These are phyloP conservation scores for Trichosurus vulpecula DNA, from an alignment of 2,797 vertebrate genomes.

Conservation along the genomic window DNA sequence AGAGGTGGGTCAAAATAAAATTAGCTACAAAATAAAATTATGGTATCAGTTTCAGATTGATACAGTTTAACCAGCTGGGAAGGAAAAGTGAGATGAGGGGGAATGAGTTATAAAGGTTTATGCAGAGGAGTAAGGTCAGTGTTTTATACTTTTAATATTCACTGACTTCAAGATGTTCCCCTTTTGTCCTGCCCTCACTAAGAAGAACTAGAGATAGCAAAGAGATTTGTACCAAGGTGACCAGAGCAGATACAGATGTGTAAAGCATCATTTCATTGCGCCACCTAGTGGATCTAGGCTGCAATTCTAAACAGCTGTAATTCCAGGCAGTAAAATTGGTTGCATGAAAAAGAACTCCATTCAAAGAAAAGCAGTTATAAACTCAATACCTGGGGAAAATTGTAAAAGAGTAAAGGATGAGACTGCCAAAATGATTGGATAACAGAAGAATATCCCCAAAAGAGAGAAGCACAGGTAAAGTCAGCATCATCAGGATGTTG, in stretches of 20 bases:
- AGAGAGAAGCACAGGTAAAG: constrained; percentile 8
- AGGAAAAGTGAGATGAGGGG: background rate
- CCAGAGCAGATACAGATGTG: background rate
- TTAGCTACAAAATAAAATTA: background rate
- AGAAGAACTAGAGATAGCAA: background rate
- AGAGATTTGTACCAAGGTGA: background rate
- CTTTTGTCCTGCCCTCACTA: background rate
- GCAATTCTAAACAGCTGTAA: background rate
- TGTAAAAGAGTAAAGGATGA: background rate
- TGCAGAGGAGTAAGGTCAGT: background rate
- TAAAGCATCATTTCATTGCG: background rate
- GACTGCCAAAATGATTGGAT: background rate
- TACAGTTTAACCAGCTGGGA: background rate
- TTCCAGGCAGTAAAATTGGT: background rate
- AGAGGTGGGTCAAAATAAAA: background rate
- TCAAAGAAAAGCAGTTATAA: constrained; percentile 1
- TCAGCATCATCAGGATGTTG: background rate
- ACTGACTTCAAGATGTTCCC: background rate
- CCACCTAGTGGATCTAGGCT: background rate
- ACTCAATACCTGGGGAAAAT: background rate
- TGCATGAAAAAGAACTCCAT: background rate
- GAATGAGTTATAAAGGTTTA: background rate
- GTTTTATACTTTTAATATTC: background rate
- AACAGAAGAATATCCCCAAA: background rate
- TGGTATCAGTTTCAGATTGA: background rate